These are phyloP conservation scores for Pachyramphus minor DNA, from an alignment of 2,113 vertebrate species.

Conservation along the genomic window DNA sequence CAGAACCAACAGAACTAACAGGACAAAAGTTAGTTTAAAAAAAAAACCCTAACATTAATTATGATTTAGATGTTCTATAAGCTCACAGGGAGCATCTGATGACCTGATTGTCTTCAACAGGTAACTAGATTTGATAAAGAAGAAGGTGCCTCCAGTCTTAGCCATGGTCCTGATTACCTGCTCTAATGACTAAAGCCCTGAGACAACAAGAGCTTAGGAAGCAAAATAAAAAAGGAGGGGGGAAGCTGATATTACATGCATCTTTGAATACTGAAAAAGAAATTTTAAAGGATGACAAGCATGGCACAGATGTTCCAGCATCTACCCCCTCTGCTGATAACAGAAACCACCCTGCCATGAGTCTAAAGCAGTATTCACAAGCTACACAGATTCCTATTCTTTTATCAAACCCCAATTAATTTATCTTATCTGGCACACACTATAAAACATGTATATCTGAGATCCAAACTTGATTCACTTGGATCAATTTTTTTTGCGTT, in stretches of 20 bases:
- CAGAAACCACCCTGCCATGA: neutral
- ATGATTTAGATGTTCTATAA: neutral
- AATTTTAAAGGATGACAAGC: neutral
- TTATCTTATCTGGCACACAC: neutral
- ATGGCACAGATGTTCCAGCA: neutral
- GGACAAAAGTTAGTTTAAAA: neutral
- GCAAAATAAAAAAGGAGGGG: neutral
- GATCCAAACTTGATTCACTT: neutral
- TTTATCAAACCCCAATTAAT: neutral
- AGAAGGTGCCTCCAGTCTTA: neutral
- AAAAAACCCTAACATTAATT: neutral
- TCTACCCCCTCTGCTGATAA: neutral
- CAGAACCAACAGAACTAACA: neutral
- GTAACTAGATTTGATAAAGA: neutral
- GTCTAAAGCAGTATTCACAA: neutral
- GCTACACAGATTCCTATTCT: neutral
- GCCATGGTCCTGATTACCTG: fast-evolving
- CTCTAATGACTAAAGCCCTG: neutral
- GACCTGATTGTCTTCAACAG: neutral
- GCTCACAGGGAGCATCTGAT: neutral
- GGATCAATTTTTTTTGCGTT: neutral
- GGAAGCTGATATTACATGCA: neutral
- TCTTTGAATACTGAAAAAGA: neutral
- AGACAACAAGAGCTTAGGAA: neutral
- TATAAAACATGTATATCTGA: neutral